Base-by-base conservation (phyloP, 2,888 invertebrate genomes). In the Antheraea yamamai region DNA sequence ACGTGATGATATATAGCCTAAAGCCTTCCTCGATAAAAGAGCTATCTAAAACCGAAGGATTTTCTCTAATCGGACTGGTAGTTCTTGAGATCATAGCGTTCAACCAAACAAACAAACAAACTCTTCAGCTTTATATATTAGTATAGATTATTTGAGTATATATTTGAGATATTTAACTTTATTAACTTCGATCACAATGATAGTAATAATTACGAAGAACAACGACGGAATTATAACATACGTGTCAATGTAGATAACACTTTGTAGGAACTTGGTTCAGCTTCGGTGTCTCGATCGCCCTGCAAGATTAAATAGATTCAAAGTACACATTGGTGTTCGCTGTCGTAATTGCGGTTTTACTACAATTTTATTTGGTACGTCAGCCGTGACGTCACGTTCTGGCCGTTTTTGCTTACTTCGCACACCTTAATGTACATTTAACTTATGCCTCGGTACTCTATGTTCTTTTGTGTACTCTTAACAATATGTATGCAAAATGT, bases 311-410 rank as follows among this genome's bases (percentile, higher is more conserved):
- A n/a, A n/a, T 12, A 23, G 61, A 10, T 18, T 55, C 20, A 55
- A 55, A 55, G 55, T 61, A 61, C 23, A 23, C 8, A 58, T 6
- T 58, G 58, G 58, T 58, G n/a, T 61, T 61, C 61, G 61, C 23
- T 61, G 23, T 61, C 23, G n/a, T 20, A 23, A 23, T 61, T 61
- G 23, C 16, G 68, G 14, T 18, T 30, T 7, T 68, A 35, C 68
- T 35, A 35, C 68, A 68, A 68, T 68, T 68, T 68, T 18, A 68
- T 35, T 68, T 26, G 68, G 35, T 68, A 68, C 30, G 16, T 68
- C 68, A 68, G 35, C 6, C 35, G 68, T 68, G 68, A 68, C 35
- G 68, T 68, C 26, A 68, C 68, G 35, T 35, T 20, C 7, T 30
- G 6, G 26, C 35, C 30, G 68, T 7, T 0, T 68, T 16, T 20